These are phyloP conservation scores for Zosterops pallidus DNA, from an alignment of 2,113 vertebrate genomes.

Conservation along the genomic window DNA sequence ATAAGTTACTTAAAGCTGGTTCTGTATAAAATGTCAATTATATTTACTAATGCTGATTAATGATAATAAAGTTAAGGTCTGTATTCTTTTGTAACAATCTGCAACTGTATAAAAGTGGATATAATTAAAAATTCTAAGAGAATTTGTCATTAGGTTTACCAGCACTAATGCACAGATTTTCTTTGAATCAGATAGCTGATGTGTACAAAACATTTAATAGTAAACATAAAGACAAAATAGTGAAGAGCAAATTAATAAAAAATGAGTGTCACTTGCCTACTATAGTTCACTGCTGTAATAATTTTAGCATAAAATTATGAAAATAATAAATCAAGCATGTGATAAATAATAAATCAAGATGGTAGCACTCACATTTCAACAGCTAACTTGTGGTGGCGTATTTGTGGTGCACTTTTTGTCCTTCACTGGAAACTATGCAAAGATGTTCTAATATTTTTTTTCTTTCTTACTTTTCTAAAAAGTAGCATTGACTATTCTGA, in stretches of 20 bases:
- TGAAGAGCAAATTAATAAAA: background rate
- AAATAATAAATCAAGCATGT: background rate
- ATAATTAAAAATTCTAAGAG: background rate
- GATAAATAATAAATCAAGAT: background rate
- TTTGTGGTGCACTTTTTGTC: background rate
- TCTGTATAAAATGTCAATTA: slow-evolving; percentile 65
- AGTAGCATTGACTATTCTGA: background rate
- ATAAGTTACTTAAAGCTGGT: slow-evolving; percentile 68
- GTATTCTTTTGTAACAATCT: background rate
- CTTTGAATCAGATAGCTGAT: background rate
- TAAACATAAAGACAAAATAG: background rate
- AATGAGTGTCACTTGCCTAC: background rate
- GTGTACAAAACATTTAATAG: background rate
- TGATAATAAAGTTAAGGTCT: slow-evolving; percentile 41
- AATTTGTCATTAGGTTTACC: background rate
- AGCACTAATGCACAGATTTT: background rate
- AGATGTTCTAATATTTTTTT: background rate
- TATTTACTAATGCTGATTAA: slow-evolving; percentile 64
- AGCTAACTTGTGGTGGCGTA: background rate
- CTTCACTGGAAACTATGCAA: background rate
- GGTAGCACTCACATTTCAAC: background rate
- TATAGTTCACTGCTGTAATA: background rate
- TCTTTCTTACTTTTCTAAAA: background rate
- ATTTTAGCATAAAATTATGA: background rate
- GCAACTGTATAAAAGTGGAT: background rate